Evolutionary conservation across 1,140 invertebrate genomes (phyloP), one percentile per base, ranked within the genome.

Genomic region (Acromyrmex heyeri): DNA sequence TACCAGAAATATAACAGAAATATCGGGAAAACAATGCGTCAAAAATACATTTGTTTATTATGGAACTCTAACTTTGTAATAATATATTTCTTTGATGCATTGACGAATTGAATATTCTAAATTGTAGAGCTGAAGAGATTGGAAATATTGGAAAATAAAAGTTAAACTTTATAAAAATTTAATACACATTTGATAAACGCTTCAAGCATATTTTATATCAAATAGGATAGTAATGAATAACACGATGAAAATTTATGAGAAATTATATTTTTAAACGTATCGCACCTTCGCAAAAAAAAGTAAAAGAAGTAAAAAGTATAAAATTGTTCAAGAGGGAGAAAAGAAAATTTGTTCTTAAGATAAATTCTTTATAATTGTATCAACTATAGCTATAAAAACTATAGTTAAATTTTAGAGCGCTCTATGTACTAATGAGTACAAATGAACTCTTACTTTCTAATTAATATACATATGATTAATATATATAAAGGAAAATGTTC

Each of bases 41-140:
- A 48, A 12, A 72, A 82, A 67, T 53, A 65, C 7, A 34, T 38
- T 69, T 79, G n/a, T 79, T 69, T 44, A 70, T 69, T 7, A 27
- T 59, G 1, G 1, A 81, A 57, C 0, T 24, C 3, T 81, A 38
- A 57, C 8, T 14, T 44, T 57, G 55, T 27, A 38, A 69, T 69
- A 67, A 69, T 53, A 34, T 44, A 34, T 78, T 65, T 50, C 7
- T 65, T 30, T 78, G 16, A 34, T 53, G 6, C 21, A 34, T 69
- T 67, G 30, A 34, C 27, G 34, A 69, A 81, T 12, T 69, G 21
- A 79, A 67, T 34, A 55, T 67, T 5, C 3, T 34, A 55, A 65
- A 78, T 21, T 21, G 3, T 5, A 67, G 21, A 53, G n/a, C 27
- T 34, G n/a, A 34, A 24, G 27, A 21, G 27, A 21, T 65, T 24